A percentile compares a stretch with the other conserved stretches of the same genome.
Conservation (phyloP, 2,113 vertebrate species). For the Struthio camelus region DNA sequence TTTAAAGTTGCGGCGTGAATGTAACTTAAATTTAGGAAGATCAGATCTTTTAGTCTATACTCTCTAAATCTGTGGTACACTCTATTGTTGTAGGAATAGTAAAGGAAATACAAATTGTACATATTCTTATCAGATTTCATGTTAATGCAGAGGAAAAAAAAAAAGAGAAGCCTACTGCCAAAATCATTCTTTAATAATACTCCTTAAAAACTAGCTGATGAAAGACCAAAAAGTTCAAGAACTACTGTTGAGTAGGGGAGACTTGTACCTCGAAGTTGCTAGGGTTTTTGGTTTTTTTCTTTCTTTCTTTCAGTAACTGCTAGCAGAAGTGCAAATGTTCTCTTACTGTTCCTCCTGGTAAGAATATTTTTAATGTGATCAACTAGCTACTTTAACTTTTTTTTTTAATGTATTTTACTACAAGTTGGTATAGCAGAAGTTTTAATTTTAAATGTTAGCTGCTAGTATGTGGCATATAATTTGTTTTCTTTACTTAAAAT, state of each 20-base stretch:
- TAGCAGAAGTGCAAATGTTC: not conserved
- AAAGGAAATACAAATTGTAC: not conserved
- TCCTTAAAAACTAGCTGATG: constrained; percentile 17
- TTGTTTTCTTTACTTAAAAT: not conserved
- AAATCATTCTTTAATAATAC: constrained; percentile 41
- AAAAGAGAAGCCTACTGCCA: not conserved
- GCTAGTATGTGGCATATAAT: not conserved
- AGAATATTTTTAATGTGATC: not conserved
- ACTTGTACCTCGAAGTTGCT: constrained; percentile 25
- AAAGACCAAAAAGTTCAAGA: not conserved
- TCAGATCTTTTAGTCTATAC: not conserved
- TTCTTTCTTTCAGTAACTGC: not conserved
- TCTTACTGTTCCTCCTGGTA: not conserved
- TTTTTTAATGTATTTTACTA: not conserved
- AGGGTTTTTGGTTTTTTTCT: not conserved
- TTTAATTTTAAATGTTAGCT: constrained; percentile 24
- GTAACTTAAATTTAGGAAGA: not conserved
- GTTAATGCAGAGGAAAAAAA: not conserved
- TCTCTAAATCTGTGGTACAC: not conserved
- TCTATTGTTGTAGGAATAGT: not conserved
- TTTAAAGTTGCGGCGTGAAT: not conserved
- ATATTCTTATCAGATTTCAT: not conserved
- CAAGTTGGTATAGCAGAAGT: not conserved
- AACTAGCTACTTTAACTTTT: not conserved
- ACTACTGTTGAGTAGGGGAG: not conserved